phyloP scores from a whole-genome alignment of 2,888 invertebrate genomes.

The Pristionchus arcanus region DNA sequence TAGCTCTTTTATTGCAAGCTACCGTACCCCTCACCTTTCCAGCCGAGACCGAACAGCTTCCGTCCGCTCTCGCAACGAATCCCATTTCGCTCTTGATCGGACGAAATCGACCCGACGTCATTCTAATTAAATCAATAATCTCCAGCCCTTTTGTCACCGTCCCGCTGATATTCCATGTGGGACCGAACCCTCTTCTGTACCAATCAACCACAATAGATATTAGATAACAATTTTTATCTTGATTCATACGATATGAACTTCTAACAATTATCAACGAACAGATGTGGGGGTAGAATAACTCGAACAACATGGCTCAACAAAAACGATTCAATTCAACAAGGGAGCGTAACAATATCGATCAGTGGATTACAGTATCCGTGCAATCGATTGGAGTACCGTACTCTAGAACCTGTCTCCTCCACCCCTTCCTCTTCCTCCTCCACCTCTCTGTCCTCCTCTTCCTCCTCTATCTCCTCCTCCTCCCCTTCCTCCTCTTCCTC shows the following conservation, averaged over 20 bases:
- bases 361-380: background rate
- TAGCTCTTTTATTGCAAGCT: background rate
- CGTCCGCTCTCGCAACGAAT: constrained; percentile 48
- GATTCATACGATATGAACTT: constrained; percentile 17
- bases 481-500: constrained; percentile 8
- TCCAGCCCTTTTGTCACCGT: background rate
- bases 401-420: constrained; percentile 37
- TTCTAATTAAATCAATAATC: background rate
- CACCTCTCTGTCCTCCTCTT: background rate
- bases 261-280: background rate
- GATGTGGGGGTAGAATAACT: background rate
- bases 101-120: constrained; percentile 41
- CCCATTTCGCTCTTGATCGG: constrained; percentile 49
- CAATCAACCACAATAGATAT: background rate
- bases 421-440: constrained; percentile 4
- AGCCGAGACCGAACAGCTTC: constrained; percentile 51
- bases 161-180: background rate
- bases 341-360: too few species aligned
- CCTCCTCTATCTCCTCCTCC: background rate
- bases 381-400: constrained; percentile 2
- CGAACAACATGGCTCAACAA: constrained; percentile 6
- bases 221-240: background rate
- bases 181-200: background rate
- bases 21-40: constrained; percentile 33
- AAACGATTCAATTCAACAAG: background rate